A percentile compares a stretch with the other conserved stretches of the same genome.
These are phyloP conservation scores for Spodoptera picta DNA, from an alignment of 2,888 invertebrate species.

Conservation along the genomic window DNA sequence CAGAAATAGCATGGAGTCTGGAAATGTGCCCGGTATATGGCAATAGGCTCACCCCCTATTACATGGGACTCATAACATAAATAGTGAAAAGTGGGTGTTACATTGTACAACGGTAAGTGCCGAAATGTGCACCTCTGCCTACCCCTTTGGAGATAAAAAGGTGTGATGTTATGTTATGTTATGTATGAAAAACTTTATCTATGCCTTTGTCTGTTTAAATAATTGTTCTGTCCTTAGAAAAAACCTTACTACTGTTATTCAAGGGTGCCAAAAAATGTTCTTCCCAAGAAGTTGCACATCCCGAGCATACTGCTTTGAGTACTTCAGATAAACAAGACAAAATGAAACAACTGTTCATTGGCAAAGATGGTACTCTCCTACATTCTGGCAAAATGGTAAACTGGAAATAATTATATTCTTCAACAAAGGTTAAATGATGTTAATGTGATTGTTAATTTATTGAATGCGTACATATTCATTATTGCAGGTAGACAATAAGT, in stretches of 20 bases:
- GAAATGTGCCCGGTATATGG: no score
- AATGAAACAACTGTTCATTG: slow-evolving; percentile 80
- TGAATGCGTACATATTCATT: not conserved
- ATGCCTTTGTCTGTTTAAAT: no score
- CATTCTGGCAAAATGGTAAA: slow-evolving; percentile 72
- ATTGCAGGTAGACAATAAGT: slow-evolving; percentile 53
- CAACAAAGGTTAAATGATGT: not conserved
- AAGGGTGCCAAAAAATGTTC: slow-evolving; percentile 75
- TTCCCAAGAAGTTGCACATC: slow-evolving; percentile 39
- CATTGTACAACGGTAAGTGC: no score
- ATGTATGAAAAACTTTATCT: no score
- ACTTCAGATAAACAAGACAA: slow-evolving; percentile 65
- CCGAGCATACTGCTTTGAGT: slow-evolving; percentile 26
- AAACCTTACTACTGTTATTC: slow-evolving; percentile 77
- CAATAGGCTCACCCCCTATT: no score
- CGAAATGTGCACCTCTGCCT: no score
- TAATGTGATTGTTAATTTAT: not conserved
- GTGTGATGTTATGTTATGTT: no score
- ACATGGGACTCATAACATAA: no score
- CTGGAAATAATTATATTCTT: not conserved
- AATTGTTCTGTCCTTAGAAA: slow-evolving; percentile 63
- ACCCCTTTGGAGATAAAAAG: no score
- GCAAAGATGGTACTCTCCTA: slow-evolving; percentile 75
- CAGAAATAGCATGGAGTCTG: no score
- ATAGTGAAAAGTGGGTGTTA: no score